Evolutionary conservation across 2,113 vertebrate genomes (phyloP).

Genomic region (Pseudopodoces humilis): DNA sequence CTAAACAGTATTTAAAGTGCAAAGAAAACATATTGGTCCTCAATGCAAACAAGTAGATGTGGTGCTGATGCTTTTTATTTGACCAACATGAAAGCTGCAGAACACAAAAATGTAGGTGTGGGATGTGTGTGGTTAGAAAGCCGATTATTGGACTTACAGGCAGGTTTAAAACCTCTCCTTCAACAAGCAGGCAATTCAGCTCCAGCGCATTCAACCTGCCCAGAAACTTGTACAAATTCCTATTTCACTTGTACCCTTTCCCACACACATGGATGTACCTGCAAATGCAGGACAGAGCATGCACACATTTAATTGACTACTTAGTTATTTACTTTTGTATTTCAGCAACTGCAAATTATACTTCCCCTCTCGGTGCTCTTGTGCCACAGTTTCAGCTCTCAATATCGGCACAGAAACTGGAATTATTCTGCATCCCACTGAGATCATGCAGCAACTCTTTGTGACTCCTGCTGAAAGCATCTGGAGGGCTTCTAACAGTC

Average conservation of each 20-base stretch:
- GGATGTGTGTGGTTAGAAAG: constrained; percentile 25
- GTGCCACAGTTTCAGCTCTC: not conserved
- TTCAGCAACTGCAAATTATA: not conserved
- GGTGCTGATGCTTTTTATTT: constrained; percentile 38
- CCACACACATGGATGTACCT: not conserved
- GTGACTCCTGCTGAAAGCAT: not conserved
- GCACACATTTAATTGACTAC: fast-evolving
- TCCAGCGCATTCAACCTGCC: not conserved
- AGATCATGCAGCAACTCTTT: not conserved
- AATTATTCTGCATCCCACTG: not conserved
- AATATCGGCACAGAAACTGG: not conserved
- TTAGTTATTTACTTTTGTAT: not conserved
- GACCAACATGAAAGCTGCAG: constrained; percentile 20
- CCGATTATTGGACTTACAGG: not conserved
- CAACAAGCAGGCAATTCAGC: not conserved
- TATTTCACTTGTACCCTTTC: not conserved
- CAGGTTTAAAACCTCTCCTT: not conserved
- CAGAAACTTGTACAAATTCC: not conserved
- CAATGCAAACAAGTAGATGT: constrained; percentile 22
- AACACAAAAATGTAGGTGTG: constrained; percentile 12
- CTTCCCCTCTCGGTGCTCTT: not conserved
- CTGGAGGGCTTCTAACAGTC: not conserved
- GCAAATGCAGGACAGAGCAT: not conserved
- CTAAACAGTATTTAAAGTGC: constrained; percentile 63
- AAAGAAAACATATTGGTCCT: constrained; percentile 53